Conservation (phyloP, 1,140 invertebrate genomes). For the Penaeus indicus region DNA sequence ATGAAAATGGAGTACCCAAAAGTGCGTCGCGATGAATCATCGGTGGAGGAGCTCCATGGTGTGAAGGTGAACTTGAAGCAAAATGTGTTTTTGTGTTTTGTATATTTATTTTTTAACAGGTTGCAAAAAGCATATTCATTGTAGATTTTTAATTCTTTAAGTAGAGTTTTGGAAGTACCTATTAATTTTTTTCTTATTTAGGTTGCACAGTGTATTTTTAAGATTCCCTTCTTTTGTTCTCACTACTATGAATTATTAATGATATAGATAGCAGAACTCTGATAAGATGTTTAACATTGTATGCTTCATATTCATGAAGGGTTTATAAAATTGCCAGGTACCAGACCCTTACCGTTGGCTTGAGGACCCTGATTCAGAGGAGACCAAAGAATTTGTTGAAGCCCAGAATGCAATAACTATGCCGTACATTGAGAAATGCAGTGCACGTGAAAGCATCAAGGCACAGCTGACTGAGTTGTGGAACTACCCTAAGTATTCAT, state of each 20-base stretch:
- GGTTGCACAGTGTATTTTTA: not conserved
- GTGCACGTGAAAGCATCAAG: slow-evolving; percentile 81
- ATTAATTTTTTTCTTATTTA: no score
- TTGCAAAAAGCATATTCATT: no score
- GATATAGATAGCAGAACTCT: not conserved
- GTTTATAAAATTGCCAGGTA: slow-evolving; percentile 76
- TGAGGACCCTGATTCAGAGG: slow-evolving; percentile 93
- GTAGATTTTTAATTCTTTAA: no score
- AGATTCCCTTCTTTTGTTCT: not conserved
- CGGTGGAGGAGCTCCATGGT: slow-evolving; percentile 87
- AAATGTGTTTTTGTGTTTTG: not conserved
- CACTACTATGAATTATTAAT: not conserved
- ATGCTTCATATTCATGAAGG: not conserved
- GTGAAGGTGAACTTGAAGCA: slow-evolving; percentile 76
- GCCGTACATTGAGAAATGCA: slow-evolving; percentile 86
- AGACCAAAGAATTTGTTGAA: slow-evolving; percentile 93
- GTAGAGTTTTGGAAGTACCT: no score
- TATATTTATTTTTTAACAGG: not conserved
- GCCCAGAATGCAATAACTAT: slow-evolving; percentile 90
- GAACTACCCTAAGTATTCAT: slow-evolving; percentile 96
- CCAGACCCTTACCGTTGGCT: slow-evolving; percentile 96
- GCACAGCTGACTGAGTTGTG: slow-evolving; percentile 88
- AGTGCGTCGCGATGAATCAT: slow-evolving; percentile 81
- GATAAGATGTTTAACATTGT: not conserved
- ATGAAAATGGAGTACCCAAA: slow-evolving; percentile 79